A percentile compares a stretch with the other conserved stretches of the same genome.
phyloP scores from a whole-genome alignment of 2,888 invertebrate genomes.

The Athalia cordata region DNA sequence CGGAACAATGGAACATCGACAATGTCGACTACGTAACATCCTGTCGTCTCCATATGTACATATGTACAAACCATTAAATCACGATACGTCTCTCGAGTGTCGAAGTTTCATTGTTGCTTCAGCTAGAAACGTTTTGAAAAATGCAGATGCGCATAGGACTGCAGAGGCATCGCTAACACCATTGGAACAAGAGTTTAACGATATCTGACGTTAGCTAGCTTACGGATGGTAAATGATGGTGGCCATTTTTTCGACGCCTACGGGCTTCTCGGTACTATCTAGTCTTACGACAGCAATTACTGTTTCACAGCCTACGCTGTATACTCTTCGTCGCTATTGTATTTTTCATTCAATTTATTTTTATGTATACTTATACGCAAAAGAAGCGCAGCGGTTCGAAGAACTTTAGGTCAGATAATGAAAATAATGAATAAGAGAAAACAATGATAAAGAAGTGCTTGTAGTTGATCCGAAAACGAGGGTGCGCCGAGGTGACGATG shows the following conservation, averaged over 20 bases:
- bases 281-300: conserved; percentile 31
- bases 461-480: too few species aligned
- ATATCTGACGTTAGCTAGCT: conserved; percentile 22
- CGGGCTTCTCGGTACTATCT: neutral
- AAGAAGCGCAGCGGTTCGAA: neutral
- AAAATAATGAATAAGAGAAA: too few species aligned
- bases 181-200: conserved; percentile 12
- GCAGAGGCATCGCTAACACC: conserved; percentile 1
- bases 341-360: neutral
- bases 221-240: neutral
- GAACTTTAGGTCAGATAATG: too few species aligned
- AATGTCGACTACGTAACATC: conserved; percentile 56
- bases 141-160: conserved; percentile 27
- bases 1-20: conserved; percentile 58
- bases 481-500: too few species aligned
- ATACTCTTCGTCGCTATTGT: conserved; percentile 1
- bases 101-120: conserved; percentile 28
- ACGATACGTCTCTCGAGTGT: neutral
- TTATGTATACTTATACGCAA: neutral
- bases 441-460: too few species aligned
- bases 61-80: conserved; percentile 29
- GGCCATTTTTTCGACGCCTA: conserved; percentile 26
- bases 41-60: conserved; percentile 47
- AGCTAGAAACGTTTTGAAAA: neutral
- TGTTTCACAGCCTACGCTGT: conserved; percentile 16